phyloP scores from a whole-genome alignment of 2,113 vertebrate genomes.

The Arothron firmamentum region DNA sequence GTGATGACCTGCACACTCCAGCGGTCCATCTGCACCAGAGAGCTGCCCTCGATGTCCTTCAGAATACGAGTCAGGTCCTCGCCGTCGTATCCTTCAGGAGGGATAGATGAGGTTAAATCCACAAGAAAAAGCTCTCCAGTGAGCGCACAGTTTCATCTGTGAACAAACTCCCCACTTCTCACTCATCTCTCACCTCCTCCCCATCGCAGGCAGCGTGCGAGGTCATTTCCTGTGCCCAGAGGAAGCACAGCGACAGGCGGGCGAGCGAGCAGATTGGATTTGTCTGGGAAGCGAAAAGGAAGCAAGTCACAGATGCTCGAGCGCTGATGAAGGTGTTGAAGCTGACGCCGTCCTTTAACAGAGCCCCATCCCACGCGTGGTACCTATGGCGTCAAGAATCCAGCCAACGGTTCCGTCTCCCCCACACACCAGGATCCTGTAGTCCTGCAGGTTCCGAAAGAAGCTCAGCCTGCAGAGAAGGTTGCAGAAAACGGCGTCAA shows the following conservation, averaged over 20 bases:
- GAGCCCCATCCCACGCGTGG: constrained; percentile 1
- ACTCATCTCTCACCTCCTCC: constrained; percentile 82
- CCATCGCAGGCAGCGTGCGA: constrained; percentile 90
- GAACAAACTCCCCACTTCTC: neutral
- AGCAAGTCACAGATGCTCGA: neutral
- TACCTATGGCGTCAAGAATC: constrained; percentile 91
- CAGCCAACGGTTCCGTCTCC: constrained; percentile 93
- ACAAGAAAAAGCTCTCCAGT: neutral
- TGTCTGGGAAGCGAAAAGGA: constrained; percentile 71
- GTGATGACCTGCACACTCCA: constrained; percentile 86
- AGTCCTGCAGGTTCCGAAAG: constrained; percentile 81
- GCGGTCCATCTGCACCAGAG: constrained; percentile 80
- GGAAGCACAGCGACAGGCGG: constrained; percentile 90
- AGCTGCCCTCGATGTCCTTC: constrained; percentile 80
- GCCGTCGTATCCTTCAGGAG: constrained; percentile 80
- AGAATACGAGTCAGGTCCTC: constrained; percentile 82
- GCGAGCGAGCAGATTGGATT: constrained; percentile 75
- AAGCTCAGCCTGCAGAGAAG: constrained; percentile 79
- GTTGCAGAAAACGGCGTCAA: neutral
- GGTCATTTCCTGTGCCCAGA: constrained; percentile 91
- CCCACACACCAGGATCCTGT: constrained; percentile 87
- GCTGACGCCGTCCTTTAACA: neutral
- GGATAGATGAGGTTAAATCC: neutral
- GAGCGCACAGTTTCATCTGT: neutral
- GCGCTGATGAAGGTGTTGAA: neutral